Percentiles rank a stretch among this genome's conserved stretches.
Evolutionary conservation across 2,113 vertebrate species (phyloP).

Genomic region (Callopanchax toddi): DNA sequence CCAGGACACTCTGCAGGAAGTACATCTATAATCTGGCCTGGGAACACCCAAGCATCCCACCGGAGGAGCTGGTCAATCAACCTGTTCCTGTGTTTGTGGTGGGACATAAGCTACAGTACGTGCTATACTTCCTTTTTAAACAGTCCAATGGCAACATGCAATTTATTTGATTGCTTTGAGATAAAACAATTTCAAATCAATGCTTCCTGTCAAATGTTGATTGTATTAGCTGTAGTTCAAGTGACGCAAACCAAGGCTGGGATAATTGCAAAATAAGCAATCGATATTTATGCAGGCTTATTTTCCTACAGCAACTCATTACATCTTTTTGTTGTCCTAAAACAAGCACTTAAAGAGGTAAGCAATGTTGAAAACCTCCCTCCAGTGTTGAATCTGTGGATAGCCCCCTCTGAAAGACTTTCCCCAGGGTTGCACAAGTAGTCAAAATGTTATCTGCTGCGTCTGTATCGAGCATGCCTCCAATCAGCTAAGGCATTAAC

Average conservation of each 20-base stretch:
- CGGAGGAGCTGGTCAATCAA: too few relatives aligned
- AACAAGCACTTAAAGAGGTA: constrained; percentile 3
- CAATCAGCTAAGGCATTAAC: constrained; percentile 21
- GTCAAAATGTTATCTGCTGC: background rate
- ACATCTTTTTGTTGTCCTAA: constrained; percentile 7
- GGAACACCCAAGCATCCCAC: too few relatives aligned
- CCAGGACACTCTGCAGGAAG: too few relatives aligned
- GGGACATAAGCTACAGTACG: background rate
- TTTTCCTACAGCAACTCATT: background rate
- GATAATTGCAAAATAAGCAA: constrained; percentile 27
- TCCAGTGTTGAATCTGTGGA: background rate
- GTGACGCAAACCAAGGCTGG: background rate
- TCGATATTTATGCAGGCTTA: constrained; percentile 15
- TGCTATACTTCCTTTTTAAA: background rate
- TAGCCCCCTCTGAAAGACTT: background rate
- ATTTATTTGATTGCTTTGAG: background rate
- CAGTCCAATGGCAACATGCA: background rate
- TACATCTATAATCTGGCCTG: too few relatives aligned
- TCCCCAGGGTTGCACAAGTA: constrained; percentile 1
- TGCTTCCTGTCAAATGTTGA: constrained; percentile 26
- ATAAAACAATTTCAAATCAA: constrained; percentile 32
- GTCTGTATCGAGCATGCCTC: background rate
- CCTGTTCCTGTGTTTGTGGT: background rate
- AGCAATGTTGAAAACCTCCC: background rate
- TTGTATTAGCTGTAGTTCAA: constrained; percentile 2